A percentile compares a stretch with the other conserved stretches of the same genome.
These are phyloP conservation scores for Eulithis testata DNA, from an alignment of 2,888 invertebrate genomes.

Conservation along the genomic window DNA sequence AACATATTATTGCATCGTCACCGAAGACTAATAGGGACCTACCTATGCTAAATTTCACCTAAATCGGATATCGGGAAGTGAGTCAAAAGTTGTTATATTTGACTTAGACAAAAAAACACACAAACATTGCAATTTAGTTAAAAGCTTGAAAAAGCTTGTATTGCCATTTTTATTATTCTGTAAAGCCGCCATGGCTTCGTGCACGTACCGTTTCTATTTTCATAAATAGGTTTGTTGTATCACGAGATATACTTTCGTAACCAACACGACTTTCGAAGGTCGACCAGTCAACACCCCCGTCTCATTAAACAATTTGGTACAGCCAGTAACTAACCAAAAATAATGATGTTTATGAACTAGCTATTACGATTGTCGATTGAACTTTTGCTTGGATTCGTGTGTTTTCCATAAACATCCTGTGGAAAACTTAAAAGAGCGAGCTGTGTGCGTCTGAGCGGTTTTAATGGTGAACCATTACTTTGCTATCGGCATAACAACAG, in stretches of 20 bases:
- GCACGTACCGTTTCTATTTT: constrained; percentile 41
- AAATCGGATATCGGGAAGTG: too few relatives aligned
- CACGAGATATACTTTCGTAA: constrained; percentile 41
- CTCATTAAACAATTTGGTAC: not conserved
- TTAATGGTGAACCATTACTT: too few relatives aligned
- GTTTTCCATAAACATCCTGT: not conserved
- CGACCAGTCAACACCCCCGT: constrained; percentile 29
- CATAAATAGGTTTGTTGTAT: constrained; percentile 33
- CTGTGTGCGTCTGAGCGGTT: too few relatives aligned
- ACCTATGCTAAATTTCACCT: too few relatives aligned
- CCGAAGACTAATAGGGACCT: too few relatives aligned
- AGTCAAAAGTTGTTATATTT: too few relatives aligned
- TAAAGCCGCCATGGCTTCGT: constrained; percentile 18
- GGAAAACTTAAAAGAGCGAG: too few relatives aligned
- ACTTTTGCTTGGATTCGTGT: not conserved
- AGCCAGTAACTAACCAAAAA: not conserved
- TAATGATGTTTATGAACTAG: not conserved
- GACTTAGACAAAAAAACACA: too few relatives aligned
- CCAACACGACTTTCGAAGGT: constrained; percentile 37
- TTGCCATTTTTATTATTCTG: constrained; percentile 6
- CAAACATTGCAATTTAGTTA: too few relatives aligned
- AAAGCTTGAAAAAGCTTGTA: not conserved
- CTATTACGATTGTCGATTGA: not conserved
- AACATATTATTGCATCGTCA: too few relatives aligned
- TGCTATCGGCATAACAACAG: too few relatives aligned